A percentile compares a stretch with the other conserved stretches of the same genome.
Conservation (phyloP, 2,888 invertebrate genomes). For the Branchellion lobata region DNA sequence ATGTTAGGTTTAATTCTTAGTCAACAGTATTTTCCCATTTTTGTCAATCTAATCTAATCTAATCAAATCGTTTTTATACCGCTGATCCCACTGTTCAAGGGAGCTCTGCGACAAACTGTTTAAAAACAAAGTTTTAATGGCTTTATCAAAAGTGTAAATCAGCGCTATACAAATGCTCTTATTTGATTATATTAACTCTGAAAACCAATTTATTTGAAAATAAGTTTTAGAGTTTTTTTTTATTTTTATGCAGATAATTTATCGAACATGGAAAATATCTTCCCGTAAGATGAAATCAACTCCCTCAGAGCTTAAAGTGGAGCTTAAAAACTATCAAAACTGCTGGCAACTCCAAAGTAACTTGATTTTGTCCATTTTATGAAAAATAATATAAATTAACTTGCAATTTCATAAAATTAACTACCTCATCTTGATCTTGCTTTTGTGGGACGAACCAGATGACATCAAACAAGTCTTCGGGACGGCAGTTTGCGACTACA, state of each 20-base stretch:
- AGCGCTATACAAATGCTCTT: too few relatives aligned
- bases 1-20: constrained; percentile 26
- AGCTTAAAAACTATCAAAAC: constrained; percentile 15
- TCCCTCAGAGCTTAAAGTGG: not conserved
- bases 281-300: constrained; percentile 12
- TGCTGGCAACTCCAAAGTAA: constrained; percentile 15
- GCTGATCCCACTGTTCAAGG: too few relatives aligned
- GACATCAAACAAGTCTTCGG: constrained; percentile 40
- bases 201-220: not conserved
- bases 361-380: not conserved
- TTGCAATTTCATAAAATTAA: too few relatives aligned
- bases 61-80: too few relatives aligned
- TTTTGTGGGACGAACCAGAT: not conserved
- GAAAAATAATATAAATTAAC: too few relatives aligned
- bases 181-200: too few relatives aligned
- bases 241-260: constrained; percentile 31
- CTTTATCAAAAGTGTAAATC: too few relatives aligned
- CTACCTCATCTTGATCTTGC: too few relatives aligned
- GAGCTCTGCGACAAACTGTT: too few relatives aligned
- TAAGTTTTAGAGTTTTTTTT: not conserved
- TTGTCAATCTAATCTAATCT: too few relatives aligned
- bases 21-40: too few relatives aligned
- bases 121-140: too few relatives aligned
- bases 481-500: not conserved
- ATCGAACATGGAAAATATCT: constrained; percentile 36